These are phyloP conservation scores for Drosophila elegans DNA, from an alignment of 1,140 invertebrate genomes.

Conservation along the genomic window DNA sequence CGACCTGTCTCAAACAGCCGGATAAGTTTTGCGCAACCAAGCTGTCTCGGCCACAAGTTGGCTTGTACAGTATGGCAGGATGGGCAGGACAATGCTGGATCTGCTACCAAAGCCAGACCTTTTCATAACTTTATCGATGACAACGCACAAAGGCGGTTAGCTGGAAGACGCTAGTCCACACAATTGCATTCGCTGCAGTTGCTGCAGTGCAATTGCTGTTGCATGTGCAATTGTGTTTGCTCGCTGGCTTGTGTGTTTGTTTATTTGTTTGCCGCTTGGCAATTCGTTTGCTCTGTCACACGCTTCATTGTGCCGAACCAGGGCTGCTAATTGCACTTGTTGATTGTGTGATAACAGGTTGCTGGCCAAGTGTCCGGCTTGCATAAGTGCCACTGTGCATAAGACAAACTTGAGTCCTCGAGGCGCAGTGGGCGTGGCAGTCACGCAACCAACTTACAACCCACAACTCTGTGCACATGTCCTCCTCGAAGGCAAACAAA, in stretches of 20 bases:
- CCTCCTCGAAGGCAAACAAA: conserved; percentile 61
- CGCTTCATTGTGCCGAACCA: conserved; percentile 65
- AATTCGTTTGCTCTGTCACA: conserved; percentile 82
- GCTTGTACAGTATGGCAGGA: conserved; percentile 5
- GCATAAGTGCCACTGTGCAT: conserved; percentile 66
- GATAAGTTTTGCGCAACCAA: conserved; percentile 36
- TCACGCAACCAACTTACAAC: conserved; percentile 48
- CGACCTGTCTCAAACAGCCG: conserved; percentile 23
- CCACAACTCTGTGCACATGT: conserved; percentile 65
- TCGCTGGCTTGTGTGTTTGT: conserved; percentile 32
- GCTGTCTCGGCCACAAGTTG: conserved; percentile 28
- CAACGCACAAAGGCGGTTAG: conserved; percentile 30
- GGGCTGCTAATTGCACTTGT: conserved; percentile 80
- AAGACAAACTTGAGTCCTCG: conserved; percentile 67
- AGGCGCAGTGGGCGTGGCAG: conserved; percentile 53
- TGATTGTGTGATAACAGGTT: conserved; percentile 78
- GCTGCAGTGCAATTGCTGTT: conserved; percentile 22
- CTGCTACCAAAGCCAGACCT: conserved; percentile 15
- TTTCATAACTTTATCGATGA: conserved; percentile 50
- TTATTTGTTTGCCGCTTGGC: conserved; percentile 55
- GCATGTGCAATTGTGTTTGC: conserved; percentile 44
- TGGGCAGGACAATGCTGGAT: conserved; percentile 24
- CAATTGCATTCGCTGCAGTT: conserved; percentile 10
- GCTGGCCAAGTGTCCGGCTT: conserved; percentile 44
- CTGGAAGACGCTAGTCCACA: conserved; percentile 33